Conservation (phyloP, 2,888 invertebrate genomes). For the Heliconius erato region DNA sequence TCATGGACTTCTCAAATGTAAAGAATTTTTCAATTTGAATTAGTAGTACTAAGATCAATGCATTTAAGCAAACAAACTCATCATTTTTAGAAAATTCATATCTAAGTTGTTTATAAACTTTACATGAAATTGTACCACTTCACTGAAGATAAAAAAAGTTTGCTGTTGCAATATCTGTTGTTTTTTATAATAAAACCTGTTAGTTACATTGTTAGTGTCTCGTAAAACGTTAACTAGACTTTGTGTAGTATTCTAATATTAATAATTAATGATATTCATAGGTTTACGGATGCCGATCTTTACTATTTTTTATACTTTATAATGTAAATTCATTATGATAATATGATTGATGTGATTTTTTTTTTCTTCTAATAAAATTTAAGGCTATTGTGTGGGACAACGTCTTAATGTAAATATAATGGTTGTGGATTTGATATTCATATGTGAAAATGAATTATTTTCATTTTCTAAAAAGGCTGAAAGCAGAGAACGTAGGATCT, state of each 20-base stretch:
- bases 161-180: constrained; percentile 67
- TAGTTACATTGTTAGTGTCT: constrained; percentile 56
- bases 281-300: constrained; percentile 50
- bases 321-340: constrained; percentile 17
- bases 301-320: constrained; percentile 42
- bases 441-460: background rate
- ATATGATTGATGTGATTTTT: constrained; percentile 3
- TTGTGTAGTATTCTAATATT: constrained; percentile 57
- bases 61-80: no score
- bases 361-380: background rate
- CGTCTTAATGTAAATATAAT: background rate
- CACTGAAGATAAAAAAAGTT: constrained; percentile 50
- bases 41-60: no score
- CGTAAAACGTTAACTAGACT: constrained; percentile 58
- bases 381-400: constrained; percentile 1
- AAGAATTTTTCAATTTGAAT: no score
- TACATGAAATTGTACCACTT: constrained; percentile 57
- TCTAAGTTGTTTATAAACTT: background rate
- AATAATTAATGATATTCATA: constrained; percentile 53
- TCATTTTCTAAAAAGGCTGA: background rate
- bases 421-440: background rate
- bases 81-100: no score
- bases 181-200: constrained; percentile 50
- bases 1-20: no score
- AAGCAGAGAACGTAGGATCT: no score